Percentiles rank a stretch among this genome's conserved stretches.
These are phyloP conservation scores for Hypomecis atomaria DNA, from an alignment of 2,888 invertebrate species.

Conservation along the genomic window DNA sequence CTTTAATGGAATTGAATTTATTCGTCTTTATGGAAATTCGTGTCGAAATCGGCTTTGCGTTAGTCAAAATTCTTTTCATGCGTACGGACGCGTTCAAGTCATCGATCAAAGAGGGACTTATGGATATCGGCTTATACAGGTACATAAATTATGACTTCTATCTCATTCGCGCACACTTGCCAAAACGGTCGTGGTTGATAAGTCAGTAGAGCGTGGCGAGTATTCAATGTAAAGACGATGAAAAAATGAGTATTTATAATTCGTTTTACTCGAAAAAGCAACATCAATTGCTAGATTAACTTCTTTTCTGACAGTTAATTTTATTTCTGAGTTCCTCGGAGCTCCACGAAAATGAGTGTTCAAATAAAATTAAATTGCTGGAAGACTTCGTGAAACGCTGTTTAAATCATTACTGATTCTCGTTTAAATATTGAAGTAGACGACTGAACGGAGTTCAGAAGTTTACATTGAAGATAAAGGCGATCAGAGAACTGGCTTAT, in stretches of 20 bases:
- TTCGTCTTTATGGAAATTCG: slow-evolving; percentile 15
- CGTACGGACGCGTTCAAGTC: background rate
- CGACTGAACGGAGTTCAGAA: slow-evolving; percentile 15
- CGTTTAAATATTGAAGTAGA: slow-evolving; percentile 29
- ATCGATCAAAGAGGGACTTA: slow-evolving; percentile 2
- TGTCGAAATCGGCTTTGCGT: slow-evolving; percentile 7
- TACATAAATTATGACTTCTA: background rate
- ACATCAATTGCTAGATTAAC: too few relatives aligned
- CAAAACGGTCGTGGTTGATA: background rate
- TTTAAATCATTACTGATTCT: slow-evolving; percentile 25
- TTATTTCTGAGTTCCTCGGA: background rate
- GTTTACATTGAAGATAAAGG: slow-evolving; percentile 35
- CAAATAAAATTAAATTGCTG: background rate
- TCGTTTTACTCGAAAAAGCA: too few relatives aligned
- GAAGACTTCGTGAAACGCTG: slow-evolving; percentile 4
- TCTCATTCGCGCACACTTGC: background rate
- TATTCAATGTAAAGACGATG: too few relatives aligned
- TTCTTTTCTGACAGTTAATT: too few relatives aligned
- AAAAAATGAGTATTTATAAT: too few relatives aligned
- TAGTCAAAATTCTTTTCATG: background rate
- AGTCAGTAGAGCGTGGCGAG: too few relatives aligned
- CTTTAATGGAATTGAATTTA: slow-evolving; percentile 25
- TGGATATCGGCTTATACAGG: background rate
- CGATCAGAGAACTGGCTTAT: slow-evolving; percentile 19
- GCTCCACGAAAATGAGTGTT: background rate